Base-by-base conservation (phyloP, 1,140 invertebrate species). In the Drosophila ironensis region DNA sequence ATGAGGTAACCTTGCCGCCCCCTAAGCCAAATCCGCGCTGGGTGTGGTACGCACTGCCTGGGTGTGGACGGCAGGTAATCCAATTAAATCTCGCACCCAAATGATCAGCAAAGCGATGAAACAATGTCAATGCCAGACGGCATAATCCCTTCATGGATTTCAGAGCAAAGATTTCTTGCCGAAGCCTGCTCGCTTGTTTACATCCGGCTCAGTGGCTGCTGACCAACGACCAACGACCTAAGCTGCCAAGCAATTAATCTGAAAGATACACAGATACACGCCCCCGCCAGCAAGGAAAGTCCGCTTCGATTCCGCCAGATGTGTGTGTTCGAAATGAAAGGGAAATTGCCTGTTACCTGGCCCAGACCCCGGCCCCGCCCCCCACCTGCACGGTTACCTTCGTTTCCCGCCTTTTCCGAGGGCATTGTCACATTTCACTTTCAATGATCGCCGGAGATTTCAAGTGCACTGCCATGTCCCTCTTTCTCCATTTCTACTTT, bases 371-470 rank as follows among this genome's bases (percentile, higher is more conserved):
- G 33, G 19, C 14, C 7, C 33, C 44, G 30, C 22, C 28, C 20
- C 53, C 17, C 11, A 60, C 54, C 41, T 25, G n/a, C n/a, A n/a
- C n/a, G n/a, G n/a, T 11, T 27, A 4, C 17, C 17, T n/a, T 11
- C 30, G 27, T 20, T 11, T 22, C 6, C 27, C n/a, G 3, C 8
- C 25, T 27, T 25, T 28, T 50, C 61, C 25, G 56, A 86, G 81
- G 81, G 81, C 81, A 86, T 72, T 72, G 80, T 87, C 71, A 80
- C 81, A 86, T 87, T 86, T 86, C 80, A 86, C 80, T 86, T 86
- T 86, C 80, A 28, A 72, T 86, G 45, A 59, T 42, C 56, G 35
- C 4, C 12, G 59, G 11, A 42, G 24, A 54, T 47, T 46, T 51
- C 45, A 71, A 70, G 54, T 51, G 68, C 66, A 51, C 28, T 45